Evolutionary conservation across 2,888 invertebrate species (phyloP).

Genomic region (Epicampocera succincta): DNA sequence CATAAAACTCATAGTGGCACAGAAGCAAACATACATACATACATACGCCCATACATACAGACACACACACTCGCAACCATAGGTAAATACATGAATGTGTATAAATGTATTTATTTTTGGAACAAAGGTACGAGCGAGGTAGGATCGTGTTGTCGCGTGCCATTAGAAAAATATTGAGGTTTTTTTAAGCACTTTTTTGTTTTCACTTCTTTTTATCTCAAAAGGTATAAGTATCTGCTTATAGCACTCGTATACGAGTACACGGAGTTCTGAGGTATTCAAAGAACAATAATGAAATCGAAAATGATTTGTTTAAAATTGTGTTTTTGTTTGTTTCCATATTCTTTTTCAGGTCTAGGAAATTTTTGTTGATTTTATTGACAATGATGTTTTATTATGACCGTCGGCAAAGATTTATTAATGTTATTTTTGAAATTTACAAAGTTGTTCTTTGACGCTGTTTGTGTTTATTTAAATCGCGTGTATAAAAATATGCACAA

Average conservation of each 20-base stretch:
- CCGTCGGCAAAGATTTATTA: constrained; percentile 44
- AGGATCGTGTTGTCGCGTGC: constrained; percentile 70
- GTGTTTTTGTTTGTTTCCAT: constrained; percentile 20
- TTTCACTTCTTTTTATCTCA: constrained; percentile 39
- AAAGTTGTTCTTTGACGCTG: constrained; percentile 9
- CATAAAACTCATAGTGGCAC: constrained; percentile 2
- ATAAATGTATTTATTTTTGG: neutral
- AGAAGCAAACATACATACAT: neutral
- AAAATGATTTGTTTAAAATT: constrained; percentile 13
- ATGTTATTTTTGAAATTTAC: constrained; percentile 36
- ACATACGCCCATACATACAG: no score
- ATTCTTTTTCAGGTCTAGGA: constrained; percentile 4
- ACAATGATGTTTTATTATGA: constrained; percentile 55
- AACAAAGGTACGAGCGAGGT: constrained; percentile 63
- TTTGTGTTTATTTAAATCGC: constrained; percentile 26
- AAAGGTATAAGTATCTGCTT: constrained; percentile 44
- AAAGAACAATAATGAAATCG: constrained; percentile 20
- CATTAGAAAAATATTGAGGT: constrained; percentile 51
- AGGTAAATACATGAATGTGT: neutral
- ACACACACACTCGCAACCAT: no score
- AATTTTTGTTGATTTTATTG: constrained; percentile 42
- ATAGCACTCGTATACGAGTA: neutral
- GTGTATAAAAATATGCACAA: neutral
- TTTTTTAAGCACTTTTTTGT: neutral
- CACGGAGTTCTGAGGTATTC: neutral